These are phyloP conservation scores for Ypsolopha sequella DNA, from an alignment of 2,888 invertebrate species.

Conservation along the genomic window DNA sequence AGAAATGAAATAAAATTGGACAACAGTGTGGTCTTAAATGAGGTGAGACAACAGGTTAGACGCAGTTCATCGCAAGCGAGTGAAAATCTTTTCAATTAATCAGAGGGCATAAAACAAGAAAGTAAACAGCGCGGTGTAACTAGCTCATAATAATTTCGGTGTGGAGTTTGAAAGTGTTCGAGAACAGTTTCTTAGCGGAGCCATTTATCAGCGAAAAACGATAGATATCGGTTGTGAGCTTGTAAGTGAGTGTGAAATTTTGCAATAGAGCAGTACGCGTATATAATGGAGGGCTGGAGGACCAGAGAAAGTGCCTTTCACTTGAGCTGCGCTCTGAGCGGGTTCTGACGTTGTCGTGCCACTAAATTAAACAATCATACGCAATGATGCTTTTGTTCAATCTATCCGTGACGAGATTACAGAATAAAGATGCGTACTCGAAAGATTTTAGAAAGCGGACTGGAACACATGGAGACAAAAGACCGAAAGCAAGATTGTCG, in stretches of 20 bases:
- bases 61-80: too few relatives aligned
- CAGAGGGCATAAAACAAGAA: not conserved
- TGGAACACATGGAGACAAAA: too few relatives aligned
- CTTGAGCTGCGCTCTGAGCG: slow-evolving; percentile 38
- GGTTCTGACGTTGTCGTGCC: slow-evolving; percentile 20
- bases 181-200: slow-evolving; percentile 15
- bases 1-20: not conserved
- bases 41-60: too few relatives aligned
- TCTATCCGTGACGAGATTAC: slow-evolving; percentile 10
- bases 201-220: slow-evolving; percentile 45
- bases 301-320: slow-evolving; percentile 68
- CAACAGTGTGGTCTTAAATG: too few relatives aligned
- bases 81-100: not conserved
- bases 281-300: slow-evolving; percentile 52
- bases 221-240: slow-evolving; percentile 29
- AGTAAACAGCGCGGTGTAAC: not conserved
- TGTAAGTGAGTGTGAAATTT: slow-evolving; percentile 56
- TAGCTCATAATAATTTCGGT: not conserved
- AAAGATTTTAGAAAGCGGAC: too few relatives aligned
- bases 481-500: too few relatives aligned
- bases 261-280: slow-evolving; percentile 42
- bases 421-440: not conserved
- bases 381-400: slow-evolving; percentile 13
- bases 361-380: slow-evolving; percentile 52
- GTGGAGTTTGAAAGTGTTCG: slow-evolving; percentile 19